Conservation (phyloP, 2,888 invertebrate species). For the Caenorhabditis doughertyi region DNA sequence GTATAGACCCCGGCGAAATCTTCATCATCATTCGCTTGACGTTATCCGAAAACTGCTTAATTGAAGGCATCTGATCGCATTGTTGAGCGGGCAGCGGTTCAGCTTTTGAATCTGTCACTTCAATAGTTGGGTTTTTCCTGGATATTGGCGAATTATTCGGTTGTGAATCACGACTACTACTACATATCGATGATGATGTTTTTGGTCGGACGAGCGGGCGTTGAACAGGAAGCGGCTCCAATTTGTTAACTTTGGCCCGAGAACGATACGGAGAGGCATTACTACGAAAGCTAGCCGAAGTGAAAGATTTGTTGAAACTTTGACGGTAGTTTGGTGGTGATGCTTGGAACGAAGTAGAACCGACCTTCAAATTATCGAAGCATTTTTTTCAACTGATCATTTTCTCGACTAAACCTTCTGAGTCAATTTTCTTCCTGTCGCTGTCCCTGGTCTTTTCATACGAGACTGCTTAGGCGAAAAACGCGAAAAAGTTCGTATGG, state of each 20-base stretch:
- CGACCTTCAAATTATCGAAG: too few relatives aligned
- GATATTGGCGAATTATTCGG: neutral
- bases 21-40: slow-evolving; percentile 12
- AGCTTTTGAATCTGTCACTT: neutral
- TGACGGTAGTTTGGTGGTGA: too few relatives aligned
- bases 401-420: too few relatives aligned
- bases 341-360: too few relatives aligned
- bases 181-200: neutral
- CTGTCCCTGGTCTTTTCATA: neutral
- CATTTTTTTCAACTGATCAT: too few relatives aligned
- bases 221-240: neutral
- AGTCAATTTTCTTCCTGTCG: neutral
- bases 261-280: neutral
- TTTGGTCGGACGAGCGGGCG: neutral
- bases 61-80: slow-evolving; percentile 24
- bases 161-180: neutral
- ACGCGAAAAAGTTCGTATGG: neutral
- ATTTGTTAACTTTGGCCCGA: neutral
- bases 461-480: neutral
- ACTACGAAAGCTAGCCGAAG: too few relatives aligned
- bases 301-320: neutral
- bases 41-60: slow-evolving; percentile 16
- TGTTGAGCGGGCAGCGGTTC: neutral
- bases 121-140: too few relatives aligned
- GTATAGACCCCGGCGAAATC: neutral